These are phyloP conservation scores for Gopherus evgoodei DNA, from an alignment of 2,113 vertebrate species.

Conservation along the genomic window DNA sequence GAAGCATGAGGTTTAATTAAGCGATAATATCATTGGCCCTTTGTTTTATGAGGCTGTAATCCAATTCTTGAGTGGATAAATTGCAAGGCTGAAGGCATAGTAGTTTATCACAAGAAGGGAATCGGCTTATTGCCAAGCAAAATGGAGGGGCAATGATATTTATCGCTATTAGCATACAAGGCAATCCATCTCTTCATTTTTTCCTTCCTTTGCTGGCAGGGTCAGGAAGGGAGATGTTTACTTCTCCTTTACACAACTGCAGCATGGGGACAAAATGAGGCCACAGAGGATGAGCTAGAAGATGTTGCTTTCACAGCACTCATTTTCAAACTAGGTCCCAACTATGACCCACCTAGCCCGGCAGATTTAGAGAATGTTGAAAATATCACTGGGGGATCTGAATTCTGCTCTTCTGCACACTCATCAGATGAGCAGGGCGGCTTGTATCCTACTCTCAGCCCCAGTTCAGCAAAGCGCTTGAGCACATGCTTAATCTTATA, in stretches of 20 bases:
- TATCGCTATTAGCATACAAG: not conserved
- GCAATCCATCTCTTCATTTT: not conserved
- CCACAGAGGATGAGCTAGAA: not conserved
- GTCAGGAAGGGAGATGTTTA: not conserved
- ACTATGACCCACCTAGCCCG: not conserved
- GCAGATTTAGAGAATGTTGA: not conserved
- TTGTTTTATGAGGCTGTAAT: not conserved
- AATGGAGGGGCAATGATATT: not conserved
- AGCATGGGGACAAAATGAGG: not conserved
- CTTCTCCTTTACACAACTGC: not conserved
- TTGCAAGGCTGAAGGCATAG: not conserved
- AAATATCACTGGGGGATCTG: not conserved
- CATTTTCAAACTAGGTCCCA: not conserved
- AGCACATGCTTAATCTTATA: not conserved
- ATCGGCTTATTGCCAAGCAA: not conserved
- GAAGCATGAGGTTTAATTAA: not conserved
- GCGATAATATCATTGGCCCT: not conserved
- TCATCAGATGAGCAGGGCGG: not conserved
- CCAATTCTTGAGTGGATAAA: not conserved
- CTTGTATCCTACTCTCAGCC: not conserved
- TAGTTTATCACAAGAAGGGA: not conserved
- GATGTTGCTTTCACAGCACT: not conserved
- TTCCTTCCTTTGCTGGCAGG: not conserved
- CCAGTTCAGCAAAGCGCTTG: not conserved
- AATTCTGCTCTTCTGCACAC: too few species aligned